These are phyloP conservation scores for Pterobdella sp. DNA, from an alignment of 2,888 invertebrate species.

Conservation along the genomic window DNA sequence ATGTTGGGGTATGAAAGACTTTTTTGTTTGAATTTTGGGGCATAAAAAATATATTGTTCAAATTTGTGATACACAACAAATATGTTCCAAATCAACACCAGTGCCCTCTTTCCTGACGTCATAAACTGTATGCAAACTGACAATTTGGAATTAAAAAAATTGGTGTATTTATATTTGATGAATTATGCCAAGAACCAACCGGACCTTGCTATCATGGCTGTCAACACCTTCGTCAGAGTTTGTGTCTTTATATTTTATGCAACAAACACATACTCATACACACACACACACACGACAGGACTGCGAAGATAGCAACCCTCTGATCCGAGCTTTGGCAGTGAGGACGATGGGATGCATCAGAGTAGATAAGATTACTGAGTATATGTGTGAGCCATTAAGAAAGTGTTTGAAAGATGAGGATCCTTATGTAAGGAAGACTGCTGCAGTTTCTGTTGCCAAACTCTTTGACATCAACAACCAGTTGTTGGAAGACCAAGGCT, in stretches of 20 bases:
- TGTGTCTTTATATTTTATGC: background rate
- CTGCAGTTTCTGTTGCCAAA: constrained; percentile 97
- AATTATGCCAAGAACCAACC: constrained; percentile 99
- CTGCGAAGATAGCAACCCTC: constrained; percentile 97
- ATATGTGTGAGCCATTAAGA: constrained; percentile 90
- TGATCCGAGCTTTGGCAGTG: constrained; percentile 94
- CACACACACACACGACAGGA: constrained; percentile 60
- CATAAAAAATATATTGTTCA: background rate
- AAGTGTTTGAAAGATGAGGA: constrained; percentile 58
- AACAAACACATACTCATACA: background rate
- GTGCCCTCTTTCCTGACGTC: constrained; percentile 92
- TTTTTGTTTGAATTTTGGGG: background rate
- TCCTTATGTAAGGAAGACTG: constrained; percentile 72
- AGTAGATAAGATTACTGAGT: constrained; percentile 98
- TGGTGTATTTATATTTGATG: constrained; percentile 97
- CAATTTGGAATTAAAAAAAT: constrained; percentile 92
- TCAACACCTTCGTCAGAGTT: constrained; percentile 99
- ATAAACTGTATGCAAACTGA: constrained; percentile 99
- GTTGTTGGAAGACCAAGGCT: constrained; percentile 76
- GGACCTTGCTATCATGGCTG: constrained; percentile 99
- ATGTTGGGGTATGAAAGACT: too few relatives aligned
- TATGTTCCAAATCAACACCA: constrained; percentile 37
- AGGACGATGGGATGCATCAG: constrained; percentile 99
- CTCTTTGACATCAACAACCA: constrained; percentile 84
- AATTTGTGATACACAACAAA: background rate